phyloP scores from a whole-genome alignment of 64 coral and sea anemone species.

The Acropora tenuis region DNA sequence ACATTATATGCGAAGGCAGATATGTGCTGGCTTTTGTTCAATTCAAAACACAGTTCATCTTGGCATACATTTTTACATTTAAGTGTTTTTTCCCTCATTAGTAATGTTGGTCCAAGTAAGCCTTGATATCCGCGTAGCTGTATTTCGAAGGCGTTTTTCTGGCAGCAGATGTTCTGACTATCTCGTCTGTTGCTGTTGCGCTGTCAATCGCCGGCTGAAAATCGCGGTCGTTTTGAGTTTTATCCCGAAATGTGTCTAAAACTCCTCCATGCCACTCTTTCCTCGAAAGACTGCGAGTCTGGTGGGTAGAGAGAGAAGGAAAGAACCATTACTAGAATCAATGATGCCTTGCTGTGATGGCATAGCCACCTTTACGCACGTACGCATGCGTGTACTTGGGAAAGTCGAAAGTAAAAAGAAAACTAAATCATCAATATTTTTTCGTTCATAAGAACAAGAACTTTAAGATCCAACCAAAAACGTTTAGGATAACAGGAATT shows the following conservation, averaged over 20 bases:
- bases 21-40: not conserved
- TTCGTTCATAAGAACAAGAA: too few relatives aligned
- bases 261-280: not conserved
- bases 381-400: too few relatives aligned
- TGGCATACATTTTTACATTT: not conserved
- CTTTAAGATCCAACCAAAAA: too few relatives aligned
- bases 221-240: not conserved
- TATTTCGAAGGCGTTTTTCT: not conserved
- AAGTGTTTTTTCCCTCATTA: not conserved
- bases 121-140: not conserved
- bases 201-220: not conserved
- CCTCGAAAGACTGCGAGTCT: not conserved
- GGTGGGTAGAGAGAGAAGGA: not conserved
- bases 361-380: too few relatives aligned
- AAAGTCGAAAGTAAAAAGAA: too few relatives aligned
- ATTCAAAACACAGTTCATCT: not conserved
- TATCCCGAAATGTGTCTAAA: not conserved
- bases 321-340: too few relatives aligned
- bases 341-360: too few relatives aligned
- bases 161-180: not conserved
- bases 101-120: not conserved
- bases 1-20: too few relatives aligned
- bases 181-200: not conserved
- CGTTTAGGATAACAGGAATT: too few relatives aligned
- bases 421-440: too few relatives aligned